phyloP scores from a whole-genome alignment of 2,888 invertebrate genomes.

The Lutraria lutraria region DNA sequence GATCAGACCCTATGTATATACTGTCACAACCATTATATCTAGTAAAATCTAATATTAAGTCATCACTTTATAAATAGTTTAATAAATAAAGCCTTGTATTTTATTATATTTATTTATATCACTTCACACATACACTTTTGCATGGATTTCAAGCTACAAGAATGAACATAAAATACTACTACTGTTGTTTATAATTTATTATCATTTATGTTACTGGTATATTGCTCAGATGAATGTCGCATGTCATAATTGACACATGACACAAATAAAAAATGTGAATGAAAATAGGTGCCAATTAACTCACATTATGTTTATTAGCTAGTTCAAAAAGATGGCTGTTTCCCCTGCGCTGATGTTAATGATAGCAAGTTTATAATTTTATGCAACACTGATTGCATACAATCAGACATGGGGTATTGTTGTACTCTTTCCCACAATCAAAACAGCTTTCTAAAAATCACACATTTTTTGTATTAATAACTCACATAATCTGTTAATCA shows the following conservation, averaged over 20 bases:
- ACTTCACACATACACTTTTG: no score
- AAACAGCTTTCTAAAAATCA: constrained; percentile 14
- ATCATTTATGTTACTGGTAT: neutral
- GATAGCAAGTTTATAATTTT: constrained; percentile 28
- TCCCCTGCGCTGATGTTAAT: constrained; percentile 14
- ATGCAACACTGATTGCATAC: constrained; percentile 30
- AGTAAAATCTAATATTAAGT: no score
- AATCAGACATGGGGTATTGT: constrained; percentile 26
- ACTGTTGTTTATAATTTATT: no score
- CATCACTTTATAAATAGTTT: no score
- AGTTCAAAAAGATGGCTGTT: constrained; percentile 27
- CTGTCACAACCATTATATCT: no score
- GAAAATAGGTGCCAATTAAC: constrained; percentile 2
- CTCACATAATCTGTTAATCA: constrained; percentile 5
- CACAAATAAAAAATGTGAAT: neutral
- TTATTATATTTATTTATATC: no score
- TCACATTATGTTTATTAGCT: constrained; percentile 11
- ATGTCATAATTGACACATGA: neutral
- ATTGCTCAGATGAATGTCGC: neutral
- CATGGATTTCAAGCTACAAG: no score
- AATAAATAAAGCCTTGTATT: no score
- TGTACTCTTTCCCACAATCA: constrained; percentile 30
- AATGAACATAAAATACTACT: no score
- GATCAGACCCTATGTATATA: no score
- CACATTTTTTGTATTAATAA: constrained; percentile 24